Base-by-base conservation (phyloP, 2,797 vertebrate species). In the Acipenser ruthenus region DNA sequence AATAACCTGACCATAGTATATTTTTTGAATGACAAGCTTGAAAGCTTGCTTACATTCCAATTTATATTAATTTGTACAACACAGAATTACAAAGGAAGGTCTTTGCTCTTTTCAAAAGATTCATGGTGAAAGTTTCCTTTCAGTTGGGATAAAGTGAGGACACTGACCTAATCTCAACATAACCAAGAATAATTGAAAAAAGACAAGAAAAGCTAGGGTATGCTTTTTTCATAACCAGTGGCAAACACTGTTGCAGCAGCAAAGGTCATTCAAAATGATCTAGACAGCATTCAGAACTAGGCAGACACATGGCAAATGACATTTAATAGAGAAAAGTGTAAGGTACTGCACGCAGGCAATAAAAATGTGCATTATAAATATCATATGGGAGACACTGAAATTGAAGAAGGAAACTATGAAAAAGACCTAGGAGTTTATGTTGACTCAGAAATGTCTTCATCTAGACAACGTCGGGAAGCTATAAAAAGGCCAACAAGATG, bases 91-190 rank as follows among this genome's bases (percentile, higher is more conserved):
- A 48, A 37, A 62, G 60, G 15, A 62, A 48, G 60, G 8, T 9
- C 47, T 62, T 62, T 18, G 23, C 4, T 23, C 5, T 18, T 62
- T 37, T 62, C 60, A 62, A 10, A 6, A 62, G 60, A 15, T 48
- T 18, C 10, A 18, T 10, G 47, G 12, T 48, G 47, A 62, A 62
- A 62, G 13, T 62, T 48, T 62, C 60, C 60, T 62, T 62, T 62
- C 15, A 62, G 18, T 62, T 37, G 7, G 10, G 60, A 62, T 62
- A 18, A 62, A 58, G 37, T 62, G 60, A 62, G 18, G 47, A 62
- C 47, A 48, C 12, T 23, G 18, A 62, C 60, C 60, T 62, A 8
- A 23, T 48, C 12, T 62, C 18, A 62, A 8, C 15, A 62, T 62
- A 62, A 62, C 60, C 11, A 18, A 18, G 8, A 13, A 62, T 8